Conservation (phyloP, 2,797 vertebrate genomes). For the Phalloptychus januarius region DNA sequence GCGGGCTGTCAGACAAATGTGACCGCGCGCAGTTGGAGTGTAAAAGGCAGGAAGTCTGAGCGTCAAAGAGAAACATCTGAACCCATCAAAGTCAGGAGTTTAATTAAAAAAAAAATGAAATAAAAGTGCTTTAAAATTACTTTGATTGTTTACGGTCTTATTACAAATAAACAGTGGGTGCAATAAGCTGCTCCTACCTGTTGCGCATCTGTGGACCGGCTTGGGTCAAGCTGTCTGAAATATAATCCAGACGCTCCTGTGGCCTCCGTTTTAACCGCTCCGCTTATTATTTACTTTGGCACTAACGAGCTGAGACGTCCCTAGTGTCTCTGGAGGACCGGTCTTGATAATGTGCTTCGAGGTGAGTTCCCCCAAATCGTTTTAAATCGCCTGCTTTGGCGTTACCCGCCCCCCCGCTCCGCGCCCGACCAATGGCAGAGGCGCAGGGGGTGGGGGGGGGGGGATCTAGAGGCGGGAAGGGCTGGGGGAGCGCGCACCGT, state of each 20-base stretch:
- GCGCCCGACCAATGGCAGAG: slow-evolving; percentile 52
- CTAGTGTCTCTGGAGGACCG: slow-evolving; percentile 60
- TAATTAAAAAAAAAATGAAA: background rate
- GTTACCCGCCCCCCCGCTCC: slow-evolving; percentile 51
- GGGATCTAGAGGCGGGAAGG: background rate
- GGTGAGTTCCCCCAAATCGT: slow-evolving; percentile 61
- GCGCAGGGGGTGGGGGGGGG: background rate
- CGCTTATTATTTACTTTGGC: slow-evolving; percentile 32
- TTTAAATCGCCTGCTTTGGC: slow-evolving; percentile 75
- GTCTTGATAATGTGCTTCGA: slow-evolving; percentile 70
- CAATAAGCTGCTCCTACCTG: slow-evolving; percentile 67
- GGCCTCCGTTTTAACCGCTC: slow-evolving; percentile 40
- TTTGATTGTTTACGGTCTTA: background rate
- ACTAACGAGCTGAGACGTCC: slow-evolving; percentile 15
- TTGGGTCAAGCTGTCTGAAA: slow-evolving; percentile 38
- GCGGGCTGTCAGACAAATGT: background rate
- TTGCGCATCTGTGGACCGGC: slow-evolving; percentile 62
- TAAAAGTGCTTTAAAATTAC: background rate
- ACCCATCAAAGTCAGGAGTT: background rate
- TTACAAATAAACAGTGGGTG: background rate
- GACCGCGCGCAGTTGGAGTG: slow-evolving; percentile 19
- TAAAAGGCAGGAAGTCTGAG: slow-evolving; percentile 38
- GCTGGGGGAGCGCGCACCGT: slow-evolving; percentile 6
- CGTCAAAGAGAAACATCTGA: slow-evolving; percentile 17
- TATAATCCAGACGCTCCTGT: slow-evolving; percentile 68